Conservation (phyloP, 2,113 vertebrate species). For the Gadus chalcogrammus region DNA sequence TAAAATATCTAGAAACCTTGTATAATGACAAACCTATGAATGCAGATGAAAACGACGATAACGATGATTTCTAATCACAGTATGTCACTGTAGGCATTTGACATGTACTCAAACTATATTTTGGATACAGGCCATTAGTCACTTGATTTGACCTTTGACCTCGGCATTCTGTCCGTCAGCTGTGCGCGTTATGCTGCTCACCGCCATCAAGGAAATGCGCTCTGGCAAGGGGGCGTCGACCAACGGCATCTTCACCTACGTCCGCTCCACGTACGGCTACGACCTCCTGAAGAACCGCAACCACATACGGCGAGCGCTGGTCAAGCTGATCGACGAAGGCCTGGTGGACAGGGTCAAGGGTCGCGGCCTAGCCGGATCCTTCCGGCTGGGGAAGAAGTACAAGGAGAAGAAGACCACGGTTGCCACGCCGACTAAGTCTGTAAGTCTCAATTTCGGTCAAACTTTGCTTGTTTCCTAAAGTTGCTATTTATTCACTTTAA, state of each 20-base stretch:
- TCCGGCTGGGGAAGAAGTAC: slow-evolving; percentile 92
- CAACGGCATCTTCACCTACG: slow-evolving; percentile 88
- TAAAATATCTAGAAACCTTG: too few relatives aligned
- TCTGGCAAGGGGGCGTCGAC: slow-evolving; percentile 89
- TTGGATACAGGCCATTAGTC: not conserved
- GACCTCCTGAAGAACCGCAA: slow-evolving; percentile 85
- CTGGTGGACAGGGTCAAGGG: slow-evolving; percentile 91
- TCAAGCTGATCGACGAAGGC: slow-evolving; percentile 85
- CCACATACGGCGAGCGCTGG: slow-evolving; percentile 85
- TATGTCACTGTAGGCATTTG: too few relatives aligned
- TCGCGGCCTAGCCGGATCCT: slow-evolving; percentile 90
- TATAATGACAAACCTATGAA: too few relatives aligned
- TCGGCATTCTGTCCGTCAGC: slow-evolving; percentile 71
- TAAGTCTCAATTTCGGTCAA: slow-evolving; percentile 48
- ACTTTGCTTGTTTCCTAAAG: too few relatives aligned
- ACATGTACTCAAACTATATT: not conserved
- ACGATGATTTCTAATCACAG: too few relatives aligned
- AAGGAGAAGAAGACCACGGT: slow-evolving; percentile 80
- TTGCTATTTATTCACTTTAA: too few relatives aligned
- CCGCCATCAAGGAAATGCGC: slow-evolving; percentile 89
- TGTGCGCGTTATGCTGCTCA: slow-evolving; percentile 89
- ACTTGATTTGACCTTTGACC: not conserved
- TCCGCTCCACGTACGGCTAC: slow-evolving; percentile 82
- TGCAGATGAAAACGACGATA: too few relatives aligned
- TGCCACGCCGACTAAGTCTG: slow-evolving; percentile 74